phyloP scores from a whole-genome alignment of 2,888 invertebrate genomes.

The Cistogaster globosa region DNA sequence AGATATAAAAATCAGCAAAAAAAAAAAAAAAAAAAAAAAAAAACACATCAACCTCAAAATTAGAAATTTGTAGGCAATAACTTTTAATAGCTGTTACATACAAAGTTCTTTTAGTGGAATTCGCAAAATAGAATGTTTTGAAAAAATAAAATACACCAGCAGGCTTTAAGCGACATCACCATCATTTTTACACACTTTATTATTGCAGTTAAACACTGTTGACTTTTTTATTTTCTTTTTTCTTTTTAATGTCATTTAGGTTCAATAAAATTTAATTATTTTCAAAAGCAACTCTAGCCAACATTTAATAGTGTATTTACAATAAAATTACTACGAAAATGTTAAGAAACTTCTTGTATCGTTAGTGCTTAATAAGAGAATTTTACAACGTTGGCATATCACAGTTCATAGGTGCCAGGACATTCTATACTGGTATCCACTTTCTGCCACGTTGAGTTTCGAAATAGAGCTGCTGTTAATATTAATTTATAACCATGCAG shows the following conservation, averaged over 20 bases:
- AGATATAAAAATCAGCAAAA: constrained; percentile 30
- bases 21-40: constrained; percentile 7
- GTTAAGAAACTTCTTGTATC: neutral
- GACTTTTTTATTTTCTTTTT: neutral
- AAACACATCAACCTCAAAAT: constrained; percentile 29
- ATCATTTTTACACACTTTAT: constrained; percentile 49
- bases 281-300: constrained; percentile 55
- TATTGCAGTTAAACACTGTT: constrained; percentile 28
- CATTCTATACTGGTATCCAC: constrained; percentile 9
- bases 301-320: constrained; percentile 41
- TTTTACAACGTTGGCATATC: constrained; percentile 1
- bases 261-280: constrained; percentile 72
- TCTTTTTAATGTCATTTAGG: constrained; percentile 64
- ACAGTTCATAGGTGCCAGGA: neutral
- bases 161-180: constrained; percentile 16
- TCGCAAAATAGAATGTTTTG: neutral
- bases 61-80: constrained; percentile 42
- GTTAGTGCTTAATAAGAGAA: constrained; percentile 37
- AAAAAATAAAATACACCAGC: neutral
- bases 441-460: constrained; percentile 18
- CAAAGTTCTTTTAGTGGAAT: neutral
- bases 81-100: constrained; percentile 22
- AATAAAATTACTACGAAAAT: constrained; percentile 1
- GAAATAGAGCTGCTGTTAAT: constrained; percentile 48
- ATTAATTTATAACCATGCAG: constrained; percentile 66